Base-by-base conservation (phyloP, 2,113 vertebrate genomes). In the Hepsetus odoe region DNA sequence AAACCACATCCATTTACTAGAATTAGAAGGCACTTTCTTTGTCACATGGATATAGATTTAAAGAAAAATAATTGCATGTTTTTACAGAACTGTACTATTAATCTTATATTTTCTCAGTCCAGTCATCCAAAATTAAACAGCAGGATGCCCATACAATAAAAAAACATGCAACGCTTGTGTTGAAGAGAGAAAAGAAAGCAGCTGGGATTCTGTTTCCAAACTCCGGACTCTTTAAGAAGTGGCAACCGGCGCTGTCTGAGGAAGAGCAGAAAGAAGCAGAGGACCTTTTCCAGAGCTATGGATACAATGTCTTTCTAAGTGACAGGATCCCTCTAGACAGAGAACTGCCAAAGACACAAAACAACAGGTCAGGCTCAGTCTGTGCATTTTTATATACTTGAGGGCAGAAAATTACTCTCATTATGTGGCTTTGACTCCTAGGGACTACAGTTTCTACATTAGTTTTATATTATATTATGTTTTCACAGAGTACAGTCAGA, bases 221-320 rank as follows among this genome's bases (percentile, higher is more conserved):
- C 80, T 93, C 91, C 0, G 0, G 0, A 3, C 83, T 93, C 30
- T 92, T 93, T 82, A 62, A 3, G 0, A 72, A 71, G 14, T 92
- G 91, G 91, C 89, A 88, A 0, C 81, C 77, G 0, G 82, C 74
- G 1, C 84, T 93, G 61, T 87, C 86, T 0, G 89, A 91, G 72
- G 85, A 88, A 38, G 89, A 93, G 35, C 90, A 91, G 82, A 85
- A 55, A 20, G 89, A 91, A 70, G 91, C 92, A 0, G 86, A 91
- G 78, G 44, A 9, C 6, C 40, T 89, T 65, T 92, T 85, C 49
- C 72, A 78, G 73, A 88, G 51, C 24, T 92, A 90, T 10, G 91
- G 92, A 9, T 92, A 93, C 87, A 93, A 93, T 13, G 85, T 83
- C 49, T 93, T 89, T 73, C 89, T 93, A 20, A 93, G 92, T 33